Conservation (phyloP, 2,888 invertebrate genomes). For the Beris morrisii region DNA sequence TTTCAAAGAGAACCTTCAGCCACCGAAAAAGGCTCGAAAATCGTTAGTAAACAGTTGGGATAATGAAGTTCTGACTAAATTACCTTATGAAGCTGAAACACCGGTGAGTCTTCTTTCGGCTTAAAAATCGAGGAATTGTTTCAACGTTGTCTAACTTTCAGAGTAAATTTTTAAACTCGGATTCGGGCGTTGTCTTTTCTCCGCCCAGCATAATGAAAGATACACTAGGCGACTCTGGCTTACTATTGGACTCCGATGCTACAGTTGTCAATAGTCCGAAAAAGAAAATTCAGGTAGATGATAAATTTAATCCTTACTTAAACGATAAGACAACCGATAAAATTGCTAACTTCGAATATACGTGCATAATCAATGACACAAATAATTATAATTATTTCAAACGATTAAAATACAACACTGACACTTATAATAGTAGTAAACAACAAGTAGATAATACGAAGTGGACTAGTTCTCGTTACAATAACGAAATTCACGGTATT, state of each 20-base stretch:
- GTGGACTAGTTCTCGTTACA: constrained; percentile 5
- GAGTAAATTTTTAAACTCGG: constrained; percentile 83
- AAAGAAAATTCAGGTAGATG: constrained; percentile 48
- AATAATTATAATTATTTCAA: background rate
- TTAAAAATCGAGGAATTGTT: background rate
- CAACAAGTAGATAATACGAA: constrained; percentile 2
- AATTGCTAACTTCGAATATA: constrained; percentile 19
- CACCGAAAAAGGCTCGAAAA: constrained; percentile 76
- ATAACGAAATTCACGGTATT: constrained; percentile 19
- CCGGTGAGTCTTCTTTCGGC: constrained; percentile 61
- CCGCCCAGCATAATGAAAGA: constrained; percentile 87
- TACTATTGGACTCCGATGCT: constrained; percentile 48
- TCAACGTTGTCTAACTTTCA: constrained; percentile 52
- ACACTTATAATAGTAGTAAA: constrained; percentile 20
- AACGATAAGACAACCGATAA: constrained; percentile 36
- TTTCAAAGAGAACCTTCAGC: constrained; percentile 71
- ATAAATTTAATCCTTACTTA: constrained; percentile 28
- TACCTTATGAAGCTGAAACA: constrained; percentile 74
- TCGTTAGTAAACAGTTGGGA: constrained; percentile 78
- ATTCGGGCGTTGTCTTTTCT: constrained; percentile 77
- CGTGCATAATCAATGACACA: constrained; percentile 8
- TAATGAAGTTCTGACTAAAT: constrained; percentile 62
- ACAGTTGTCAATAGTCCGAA: constrained; percentile 42
- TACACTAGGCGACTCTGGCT: constrained; percentile 61
- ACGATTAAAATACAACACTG: background rate